A percentile compares a stretch with the other conserved stretches of the same genome.
Conservation (phyloP, 2,113 vertebrate species). For the Speoplatyrhinus poulsoni region DNA sequence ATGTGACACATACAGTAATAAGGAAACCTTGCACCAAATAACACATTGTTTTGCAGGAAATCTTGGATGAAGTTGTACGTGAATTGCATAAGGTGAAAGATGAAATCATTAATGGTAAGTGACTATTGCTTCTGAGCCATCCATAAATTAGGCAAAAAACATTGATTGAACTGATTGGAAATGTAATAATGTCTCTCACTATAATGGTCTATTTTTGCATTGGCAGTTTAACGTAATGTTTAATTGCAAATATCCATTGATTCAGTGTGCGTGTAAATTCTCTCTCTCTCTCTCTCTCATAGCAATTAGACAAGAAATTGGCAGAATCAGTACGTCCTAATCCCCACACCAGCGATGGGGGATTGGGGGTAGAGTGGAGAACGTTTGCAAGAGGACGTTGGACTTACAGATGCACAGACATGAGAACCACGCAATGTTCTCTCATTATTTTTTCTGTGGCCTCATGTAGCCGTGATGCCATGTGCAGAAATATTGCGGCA, state of each 20-base stretch:
- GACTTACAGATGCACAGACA: slow-evolving; percentile 64
- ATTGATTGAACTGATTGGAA: too few species aligned
- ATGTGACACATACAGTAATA: too few species aligned
- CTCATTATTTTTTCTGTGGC: slow-evolving; percentile 75
- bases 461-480: slow-evolving; percentile 14
- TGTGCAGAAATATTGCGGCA: slow-evolving; percentile 75
- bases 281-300: slow-evolving; percentile 20
- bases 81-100: slow-evolving; percentile 99
- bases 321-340: slow-evolving; percentile 94
- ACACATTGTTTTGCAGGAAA: slow-evolving; percentile 81
- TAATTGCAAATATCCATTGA: too few species aligned
- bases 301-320: slow-evolving; percentile 98
- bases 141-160: too few species aligned
- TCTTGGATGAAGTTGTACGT: slow-evolving; percentile 97
- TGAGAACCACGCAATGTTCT: slow-evolving; percentile 66
- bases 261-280: too few species aligned
- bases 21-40: not conserved
- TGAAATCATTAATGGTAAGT: slow-evolving; percentile 97
- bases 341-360: slow-evolving; percentile 60
- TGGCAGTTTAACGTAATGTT: too few species aligned
- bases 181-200: too few species aligned
- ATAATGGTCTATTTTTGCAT: too few species aligned
- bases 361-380: slow-evolving; percentile 38
- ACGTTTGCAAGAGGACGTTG: slow-evolving; percentile 68
- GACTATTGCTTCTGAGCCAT: not conserved